Conservation (phyloP, 2,888 invertebrate genomes). For the Anoplius nigerrimus region DNA sequence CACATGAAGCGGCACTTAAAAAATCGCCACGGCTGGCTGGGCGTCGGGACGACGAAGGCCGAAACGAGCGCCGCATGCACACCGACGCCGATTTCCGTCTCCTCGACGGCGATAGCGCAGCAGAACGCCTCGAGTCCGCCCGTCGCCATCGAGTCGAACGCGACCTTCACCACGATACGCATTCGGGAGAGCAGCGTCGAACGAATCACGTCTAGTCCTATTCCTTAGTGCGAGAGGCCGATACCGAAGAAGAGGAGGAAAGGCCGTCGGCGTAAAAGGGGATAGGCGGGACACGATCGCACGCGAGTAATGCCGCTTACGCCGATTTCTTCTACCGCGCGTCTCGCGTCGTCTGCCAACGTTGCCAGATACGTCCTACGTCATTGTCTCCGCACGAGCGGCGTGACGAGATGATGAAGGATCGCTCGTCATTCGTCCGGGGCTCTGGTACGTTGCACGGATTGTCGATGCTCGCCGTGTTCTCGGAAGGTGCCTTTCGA, state of each 20-base stretch:
- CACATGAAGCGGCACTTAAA: conserved; percentile 74
- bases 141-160: conserved; percentile 56
- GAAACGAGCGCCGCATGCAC: conserved; percentile 33
- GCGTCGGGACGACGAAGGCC: conserved; percentile 60
- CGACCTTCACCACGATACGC: conserved; percentile 72
- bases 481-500: too few relatives aligned
- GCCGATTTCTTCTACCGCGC: too few relatives aligned
- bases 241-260: conserved; percentile 20
- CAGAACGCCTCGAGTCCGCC: conserved; percentile 43
- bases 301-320: too few relatives aligned
- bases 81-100: conserved; percentile 51
- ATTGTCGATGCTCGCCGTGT: too few relatives aligned
- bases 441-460: too few relatives aligned
- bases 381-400: too few relatives aligned
- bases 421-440: too few relatives aligned
- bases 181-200: conserved; percentile 74
- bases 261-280: conserved; percentile 49
- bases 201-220: conserved; percentile 74
- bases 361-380: too few relatives aligned
- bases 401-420: too few relatives aligned
- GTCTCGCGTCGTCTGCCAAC: too few relatives aligned
- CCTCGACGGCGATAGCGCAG: conserved; percentile 47
- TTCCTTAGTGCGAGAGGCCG: conserved; percentile 68
- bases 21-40: conserved; percentile 73
- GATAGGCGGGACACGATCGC: conserved; percentile 20